Evolutionary conservation across 2,113 vertebrate genomes (phyloP).

Genomic region (Nicator chloris): DNA sequence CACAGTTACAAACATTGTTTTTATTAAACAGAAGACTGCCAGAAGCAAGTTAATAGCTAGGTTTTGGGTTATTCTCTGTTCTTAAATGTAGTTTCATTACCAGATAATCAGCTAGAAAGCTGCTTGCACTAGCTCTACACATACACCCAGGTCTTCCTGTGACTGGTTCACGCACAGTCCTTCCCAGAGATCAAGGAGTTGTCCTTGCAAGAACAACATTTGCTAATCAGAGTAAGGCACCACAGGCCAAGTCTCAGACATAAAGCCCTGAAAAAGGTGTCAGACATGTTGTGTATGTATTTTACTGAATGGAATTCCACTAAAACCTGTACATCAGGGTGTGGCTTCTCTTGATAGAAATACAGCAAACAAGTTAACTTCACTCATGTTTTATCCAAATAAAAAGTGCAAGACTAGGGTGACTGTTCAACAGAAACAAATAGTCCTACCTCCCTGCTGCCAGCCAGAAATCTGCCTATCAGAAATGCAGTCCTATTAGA

Average conservation of each 20-base stretch:
- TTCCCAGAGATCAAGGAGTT: not conserved
- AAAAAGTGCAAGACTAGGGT: not conserved
- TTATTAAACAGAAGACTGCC: conserved; percentile 4
- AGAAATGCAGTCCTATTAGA: not conserved
- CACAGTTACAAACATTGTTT: not conserved
- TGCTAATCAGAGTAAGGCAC: not conserved
- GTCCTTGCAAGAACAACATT: not conserved
- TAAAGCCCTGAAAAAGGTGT: not conserved
- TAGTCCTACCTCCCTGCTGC: not conserved
- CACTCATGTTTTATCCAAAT: not conserved
- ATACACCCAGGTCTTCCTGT: not conserved
- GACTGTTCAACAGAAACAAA: not conserved
- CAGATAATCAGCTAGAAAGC: not conserved
- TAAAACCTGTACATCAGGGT: not conserved
- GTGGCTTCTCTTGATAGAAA: not conserved
- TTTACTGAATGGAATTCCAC: not conserved
- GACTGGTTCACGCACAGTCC: not conserved
- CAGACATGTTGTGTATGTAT: not conserved
- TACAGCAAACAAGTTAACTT: not conserved
- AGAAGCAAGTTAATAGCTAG: not conserved
- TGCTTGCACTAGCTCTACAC: rapidly evolving
- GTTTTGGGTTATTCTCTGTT: not conserved
- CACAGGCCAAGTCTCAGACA: not conserved
- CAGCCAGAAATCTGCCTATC: not conserved
- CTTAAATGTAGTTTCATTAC: not conserved